Percentiles rank a stretch among this genome's conserved stretches.
These are phyloP conservation scores for Oryzias javanicus DNA, from an alignment of 2,113 vertebrate genomes.

Conservation along the genomic window DNA sequence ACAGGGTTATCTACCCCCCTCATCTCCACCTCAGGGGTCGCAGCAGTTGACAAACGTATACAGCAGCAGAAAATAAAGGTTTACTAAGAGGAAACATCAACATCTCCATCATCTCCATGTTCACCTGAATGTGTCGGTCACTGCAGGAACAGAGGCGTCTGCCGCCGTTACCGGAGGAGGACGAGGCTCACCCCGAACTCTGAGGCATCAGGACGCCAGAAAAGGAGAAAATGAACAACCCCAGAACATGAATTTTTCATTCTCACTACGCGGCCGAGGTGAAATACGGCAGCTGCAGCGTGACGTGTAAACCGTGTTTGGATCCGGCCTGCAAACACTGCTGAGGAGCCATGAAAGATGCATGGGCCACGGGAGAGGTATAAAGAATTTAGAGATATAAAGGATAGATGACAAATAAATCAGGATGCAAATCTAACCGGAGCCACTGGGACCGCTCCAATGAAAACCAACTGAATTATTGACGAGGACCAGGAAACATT, in stretches of 20 bases:
- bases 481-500: conserved; percentile 76
- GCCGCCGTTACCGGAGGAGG: conserved; percentile 38
- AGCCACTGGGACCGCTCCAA: conserved; percentile 77
- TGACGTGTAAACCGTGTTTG: conserved; percentile 78
- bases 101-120: conserved; percentile 51
- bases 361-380: conserved; percentile 78
- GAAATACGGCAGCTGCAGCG: conserved; percentile 59
- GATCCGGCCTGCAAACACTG: conserved; percentile 70
- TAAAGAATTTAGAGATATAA: conserved; percentile 83
- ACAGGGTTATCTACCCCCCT: conserved; percentile 77
- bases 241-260: conserved; percentile 71
- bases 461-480: conserved; percentile 80
- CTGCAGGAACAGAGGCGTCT: conserved; percentile 52
- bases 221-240: conserved; percentile 61
- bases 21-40: no score
- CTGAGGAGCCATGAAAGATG: conserved; percentile 78
- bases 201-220: conserved; percentile 34
- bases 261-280: conserved; percentile 62
- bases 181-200: conserved; percentile 34
- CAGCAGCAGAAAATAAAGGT: neutral
- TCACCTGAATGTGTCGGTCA: conserved; percentile 70
- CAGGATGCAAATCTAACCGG: conserved; percentile 81
- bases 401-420: conserved; percentile 85
- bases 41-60: conserved; percentile 22
- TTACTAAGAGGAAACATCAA: conserved; percentile 33